phyloP scores from a whole-genome alignment of 2,113 vertebrate species.

The Cyanoderma ruficeps region DNA sequence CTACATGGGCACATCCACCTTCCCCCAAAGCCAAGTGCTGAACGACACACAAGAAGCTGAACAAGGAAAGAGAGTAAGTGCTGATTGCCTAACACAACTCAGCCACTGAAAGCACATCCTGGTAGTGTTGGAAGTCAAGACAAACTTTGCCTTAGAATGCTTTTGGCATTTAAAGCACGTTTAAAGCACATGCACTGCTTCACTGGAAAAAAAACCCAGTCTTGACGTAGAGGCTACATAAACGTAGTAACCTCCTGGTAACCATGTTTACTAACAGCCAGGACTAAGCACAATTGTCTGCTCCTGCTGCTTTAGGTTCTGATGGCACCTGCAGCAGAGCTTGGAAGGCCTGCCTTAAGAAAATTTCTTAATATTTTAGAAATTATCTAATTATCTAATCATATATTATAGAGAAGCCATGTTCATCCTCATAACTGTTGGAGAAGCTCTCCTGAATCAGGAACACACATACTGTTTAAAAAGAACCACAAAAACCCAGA shows the following conservation, averaged over 20 bases:
- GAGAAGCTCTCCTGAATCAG: background rate
- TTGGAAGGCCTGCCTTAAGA: background rate
- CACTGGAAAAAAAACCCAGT: background rate
- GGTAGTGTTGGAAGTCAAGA: background rate
- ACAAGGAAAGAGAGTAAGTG: background rate
- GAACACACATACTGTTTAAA: background rate
- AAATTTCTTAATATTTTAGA: background rate
- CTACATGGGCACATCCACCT: background rate
- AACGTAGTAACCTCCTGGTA: background rate
- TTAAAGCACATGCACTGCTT: background rate
- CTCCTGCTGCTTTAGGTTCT: background rate
- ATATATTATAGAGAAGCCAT: background rate
- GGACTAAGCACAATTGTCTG: background rate
- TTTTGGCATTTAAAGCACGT: background rate
- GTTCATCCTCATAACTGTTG: background rate
- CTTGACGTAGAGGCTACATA: background rate
- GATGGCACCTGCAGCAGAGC: background rate
- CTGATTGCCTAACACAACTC: background rate
- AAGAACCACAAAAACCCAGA: background rate
- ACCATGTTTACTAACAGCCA: background rate
- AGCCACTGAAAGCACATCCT: background rate
- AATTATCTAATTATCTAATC: too few species aligned
- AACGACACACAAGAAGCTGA: fast-evolving
- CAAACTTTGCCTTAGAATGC: background rate
- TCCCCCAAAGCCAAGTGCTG: fast-evolving